Evolutionary conservation across 2,113 vertebrate species (phyloP), one percentile per base, ranked within the genome.

Genomic region (Xenus cinereus): DNA sequence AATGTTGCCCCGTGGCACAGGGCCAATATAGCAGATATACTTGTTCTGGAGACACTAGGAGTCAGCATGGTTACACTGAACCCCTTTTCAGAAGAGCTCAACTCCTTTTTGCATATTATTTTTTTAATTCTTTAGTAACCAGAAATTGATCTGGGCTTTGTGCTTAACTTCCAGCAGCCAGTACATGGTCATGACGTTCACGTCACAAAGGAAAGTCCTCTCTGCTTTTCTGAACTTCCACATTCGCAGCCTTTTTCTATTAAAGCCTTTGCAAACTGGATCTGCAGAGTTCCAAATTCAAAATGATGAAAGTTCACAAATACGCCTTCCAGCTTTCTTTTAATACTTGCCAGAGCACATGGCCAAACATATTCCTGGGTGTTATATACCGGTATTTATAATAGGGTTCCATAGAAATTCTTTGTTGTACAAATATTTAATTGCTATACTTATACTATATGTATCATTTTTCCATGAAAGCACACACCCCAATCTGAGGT

Each of bases 81-180:
- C 6, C 19, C 21, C 26, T 22, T 18, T 51, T 81, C 77, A 85
- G 21, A 45, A 72, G 7, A 12, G 8, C 13, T 94, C 43, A 7
- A 4, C 14, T 39, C 23, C 9, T 53, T 43, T 39, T 46, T 59
- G 4, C 10, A 2, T 12, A 1, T 1, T 11, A 5, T 35, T 7
- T 30, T 28, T 24, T 39, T 8, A 17, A 4, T 32, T 33, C 10
- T 60, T 62, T 13, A 72, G 28, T 6, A 45, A 77, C 1, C 20
- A 67, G 37, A 88, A 88, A 57, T 5, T 10, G 14, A 80, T 57
- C 2, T 2, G 50, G 28, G 50, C 3, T 50, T 33, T 35, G 5
- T 14, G 60, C 24, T 75, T 59, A n/a, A 59, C 48, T 51, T 81
- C 32, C 2, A 68, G 66, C 33, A 66, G 15, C 16, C 37, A 32